These are phyloP conservation scores for Patagioenas fasciata DNA, from an alignment of 2,113 vertebrate genomes.

Conservation along the genomic window DNA sequence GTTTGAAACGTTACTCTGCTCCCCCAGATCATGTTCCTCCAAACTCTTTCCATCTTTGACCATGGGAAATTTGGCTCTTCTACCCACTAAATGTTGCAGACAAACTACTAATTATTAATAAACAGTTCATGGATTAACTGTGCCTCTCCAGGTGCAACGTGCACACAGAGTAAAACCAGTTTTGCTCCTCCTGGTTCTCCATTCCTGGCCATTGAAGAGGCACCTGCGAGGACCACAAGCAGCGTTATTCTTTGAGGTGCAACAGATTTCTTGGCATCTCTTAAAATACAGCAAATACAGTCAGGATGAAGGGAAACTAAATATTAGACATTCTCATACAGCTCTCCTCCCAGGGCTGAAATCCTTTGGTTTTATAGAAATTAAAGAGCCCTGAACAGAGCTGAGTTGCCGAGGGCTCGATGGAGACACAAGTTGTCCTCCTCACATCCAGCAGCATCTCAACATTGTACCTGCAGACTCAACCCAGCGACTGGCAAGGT, in stretches of 20 bases:
- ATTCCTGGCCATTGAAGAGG: accelerated
- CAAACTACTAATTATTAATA: neutral
- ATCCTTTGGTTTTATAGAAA: neutral
- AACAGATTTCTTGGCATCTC: neutral
- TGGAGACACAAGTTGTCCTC: neutral
- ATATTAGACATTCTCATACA: neutral
- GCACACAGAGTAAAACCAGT: neutral
- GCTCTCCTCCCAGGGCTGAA: neutral
- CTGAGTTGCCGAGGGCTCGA: neutral
- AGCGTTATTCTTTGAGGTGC: neutral
- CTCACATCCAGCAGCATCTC: neutral
- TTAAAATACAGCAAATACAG: neutral
- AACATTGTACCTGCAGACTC: neutral
- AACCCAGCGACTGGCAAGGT: neutral
- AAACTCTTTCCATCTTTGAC: neutral
- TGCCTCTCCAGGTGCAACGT: neutral
- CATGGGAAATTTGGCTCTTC: neutral
- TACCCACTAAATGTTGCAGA: neutral
- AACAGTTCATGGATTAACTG: neutral
- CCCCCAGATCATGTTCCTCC: neutral
- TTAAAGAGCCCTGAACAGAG: neutral
- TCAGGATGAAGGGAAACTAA: neutral
- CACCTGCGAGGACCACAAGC: neutral
- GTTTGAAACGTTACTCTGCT: neutral
- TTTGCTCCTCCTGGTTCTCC: neutral